Evolutionary conservation across 2,888 invertebrate species (phyloP), one percentile per base, ranked within the genome.

Genomic region (Mylabris sibirica): DNA sequence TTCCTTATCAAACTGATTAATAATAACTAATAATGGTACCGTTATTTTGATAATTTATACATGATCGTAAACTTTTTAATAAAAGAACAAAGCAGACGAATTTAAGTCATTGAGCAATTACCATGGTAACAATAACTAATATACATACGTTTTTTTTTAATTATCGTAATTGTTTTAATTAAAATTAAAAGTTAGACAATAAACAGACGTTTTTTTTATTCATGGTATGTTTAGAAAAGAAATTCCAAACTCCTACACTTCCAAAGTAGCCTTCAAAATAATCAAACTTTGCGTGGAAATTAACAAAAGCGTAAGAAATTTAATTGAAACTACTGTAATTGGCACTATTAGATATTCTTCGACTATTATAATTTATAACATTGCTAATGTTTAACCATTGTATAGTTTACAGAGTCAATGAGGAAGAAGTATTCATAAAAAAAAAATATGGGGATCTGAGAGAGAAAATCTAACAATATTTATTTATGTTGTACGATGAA

Each of bases 1-100:
- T 57, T 5, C 1, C 57, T 57, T 57, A 57, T 57, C 57, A 57
- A 57, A 24, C n/a, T 49, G 9, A 20, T 57, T 57, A 57, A 57
- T 30, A 30, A 30, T 30, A 30, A 30, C 30, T 8, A 30, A 30
- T 57, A 24, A 24, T 57, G 4, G 57, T 57, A 57, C 57, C 57
- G 57, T 57, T 57, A 57, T 57, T 57, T 2, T 24, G 57, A 57
- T 57, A 57, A 53, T 4, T 49, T 49, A 49, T 20, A 22, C 11
- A 20, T 22, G 24, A 57, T 57, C 24, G 12, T 22, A 57, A 14
- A 57, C 22, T 57, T 57, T 57, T 24, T 24, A n/a, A n/a, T 8
- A 22, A 14, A 24, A 57, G 3, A 24, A 57, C 1, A 24, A 2
- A 22, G 2, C 12, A 12, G 22, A 57, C 12, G 22, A 24, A 20